Evolutionary conservation across 2,113 vertebrate species (phyloP), one percentile per base, ranked within the genome.

Genomic region (Cottus gobio): DNA sequence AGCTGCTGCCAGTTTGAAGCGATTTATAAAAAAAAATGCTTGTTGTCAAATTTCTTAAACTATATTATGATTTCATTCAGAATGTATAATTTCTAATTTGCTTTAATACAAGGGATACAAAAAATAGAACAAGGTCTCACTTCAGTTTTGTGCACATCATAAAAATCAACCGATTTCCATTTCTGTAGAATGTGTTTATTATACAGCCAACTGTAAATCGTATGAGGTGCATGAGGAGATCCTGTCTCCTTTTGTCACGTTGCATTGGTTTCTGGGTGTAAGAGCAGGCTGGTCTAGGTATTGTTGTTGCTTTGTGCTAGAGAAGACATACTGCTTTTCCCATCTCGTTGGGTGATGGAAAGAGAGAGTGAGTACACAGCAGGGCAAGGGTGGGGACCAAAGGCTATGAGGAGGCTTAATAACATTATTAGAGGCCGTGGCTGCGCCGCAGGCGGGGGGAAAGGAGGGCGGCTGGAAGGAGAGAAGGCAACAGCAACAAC

Each of bases 341-440:
- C 73, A 70, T 87, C 73, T 88, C 79, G 66, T 64, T 63, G 54
- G 75, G 36, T 80, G 85, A 89, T 71, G 64, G 66, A 75, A 71
- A 80, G 80, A 77, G 75, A 72, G 73, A 79, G 50, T 31, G 74
- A 77, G 77, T 87, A 67, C 86, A 73, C 90, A 90, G 90, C 85
- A 46, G 87, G 84, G 54, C 68, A 85, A 76, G 57, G 63, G 85
- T 78, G 85, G 66, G 74, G 86, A 83, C 74, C 71, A 80, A 78
- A 81, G 64, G 61, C 71, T 75, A 77, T 52, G 81, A 90, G 87
- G 84, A 90, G 88, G 79, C 65, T 84, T 93, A 90, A 94, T 91
- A 90, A 86, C 89, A 91, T 90, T 91, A 92, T 92, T 81, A 87
- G 78, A 89, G 76, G 69, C 74, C 44, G 56, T 70, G 85, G 75